Evolutionary conservation across 2,797 vertebrate genomes (phyloP).

Genomic region (Periophthalmus magnuspinnatus): DNA sequence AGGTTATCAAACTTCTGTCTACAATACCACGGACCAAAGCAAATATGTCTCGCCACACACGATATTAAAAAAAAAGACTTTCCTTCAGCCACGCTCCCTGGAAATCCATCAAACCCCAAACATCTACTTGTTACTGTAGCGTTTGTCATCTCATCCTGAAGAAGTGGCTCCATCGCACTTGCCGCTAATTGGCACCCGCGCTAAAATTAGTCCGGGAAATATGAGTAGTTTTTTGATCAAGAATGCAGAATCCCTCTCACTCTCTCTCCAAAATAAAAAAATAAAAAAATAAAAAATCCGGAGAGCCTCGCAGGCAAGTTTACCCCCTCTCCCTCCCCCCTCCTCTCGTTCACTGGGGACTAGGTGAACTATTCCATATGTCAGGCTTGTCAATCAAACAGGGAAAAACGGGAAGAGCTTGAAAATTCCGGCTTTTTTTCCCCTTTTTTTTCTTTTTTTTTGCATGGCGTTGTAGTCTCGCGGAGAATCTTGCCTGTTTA

Average conservation of each 20-base stretch:
- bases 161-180: constrained; percentile 90
- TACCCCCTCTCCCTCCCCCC: constrained; percentile 84
- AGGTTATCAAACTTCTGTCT: neutral
- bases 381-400: constrained; percentile 98
- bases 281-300: constrained; percentile 38
- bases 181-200: constrained; percentile 93
- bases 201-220: constrained; percentile 97
- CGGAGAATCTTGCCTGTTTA: constrained; percentile 65
- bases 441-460: constrained; percentile 8
- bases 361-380: constrained; percentile 99
- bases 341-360: constrained; percentile 96
- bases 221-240: constrained; percentile 96
- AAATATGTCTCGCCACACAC: too few species aligned
- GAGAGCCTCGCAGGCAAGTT: constrained; percentile 95
- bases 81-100: constrained; percentile 61
- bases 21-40: constrained; percentile 17
- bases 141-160: constrained; percentile 94
- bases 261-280: constrained; percentile 79
- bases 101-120: constrained; percentile 66
- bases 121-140: constrained; percentile 81
- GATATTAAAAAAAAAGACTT: constrained; percentile 44
- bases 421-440: constrained; percentile 53
- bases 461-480: constrained; percentile 49
- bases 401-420: constrained; percentile 91
- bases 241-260: constrained; percentile 82